phyloP scores from a whole-genome alignment of 30 jellyfish, hydroid and myxozoan genomes.

The Rhopilema esculentum region DNA sequence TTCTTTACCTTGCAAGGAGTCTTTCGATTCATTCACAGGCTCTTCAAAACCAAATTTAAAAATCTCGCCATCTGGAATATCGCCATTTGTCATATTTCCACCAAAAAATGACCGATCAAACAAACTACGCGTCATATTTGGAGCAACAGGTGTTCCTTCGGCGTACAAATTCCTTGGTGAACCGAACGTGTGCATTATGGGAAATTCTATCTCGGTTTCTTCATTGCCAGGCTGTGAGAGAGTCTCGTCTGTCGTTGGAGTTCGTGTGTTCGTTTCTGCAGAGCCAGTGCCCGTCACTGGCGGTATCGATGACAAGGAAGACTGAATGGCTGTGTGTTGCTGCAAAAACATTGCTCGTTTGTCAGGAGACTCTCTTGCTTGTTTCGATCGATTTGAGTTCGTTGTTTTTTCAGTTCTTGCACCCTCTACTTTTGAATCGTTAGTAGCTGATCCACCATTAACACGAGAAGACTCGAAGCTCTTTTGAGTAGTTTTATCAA shows the following conservation, averaged over 20 bases:
- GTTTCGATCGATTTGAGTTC: not conserved
- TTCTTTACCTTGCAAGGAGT: not conserved
- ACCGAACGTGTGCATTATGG: constrained; percentile 37
- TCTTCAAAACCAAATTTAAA: constrained; percentile 33
- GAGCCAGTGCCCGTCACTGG: constrained; percentile 21
- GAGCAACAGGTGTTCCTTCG: constrained; percentile 19
- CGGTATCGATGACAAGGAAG: not conserved
- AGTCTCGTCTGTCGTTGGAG: constrained; percentile 65
- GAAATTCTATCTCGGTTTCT: constrained; percentile 67
- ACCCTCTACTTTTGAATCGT: not conserved
- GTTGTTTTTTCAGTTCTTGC: not conserved
- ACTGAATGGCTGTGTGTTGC: not conserved
- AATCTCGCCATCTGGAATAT: constrained; percentile 31
- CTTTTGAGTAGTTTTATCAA: constrained; percentile 55
- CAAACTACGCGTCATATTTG: constrained; percentile 17
- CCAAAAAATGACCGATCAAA: constrained; percentile 30
- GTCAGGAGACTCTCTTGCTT: not conserved
- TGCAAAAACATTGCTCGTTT: not conserved
- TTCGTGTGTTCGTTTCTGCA: constrained; percentile 33
- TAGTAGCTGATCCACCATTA: not conserved
- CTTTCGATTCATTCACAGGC: not conserved
- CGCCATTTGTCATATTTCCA: not conserved
- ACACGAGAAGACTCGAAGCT: not conserved
- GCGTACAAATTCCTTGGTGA: constrained; percentile 64
- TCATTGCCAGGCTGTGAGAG: constrained; percentile 51